phyloP scores from a whole-genome alignment of 2,888 invertebrate species.

The Oscheius sp. region DNA sequence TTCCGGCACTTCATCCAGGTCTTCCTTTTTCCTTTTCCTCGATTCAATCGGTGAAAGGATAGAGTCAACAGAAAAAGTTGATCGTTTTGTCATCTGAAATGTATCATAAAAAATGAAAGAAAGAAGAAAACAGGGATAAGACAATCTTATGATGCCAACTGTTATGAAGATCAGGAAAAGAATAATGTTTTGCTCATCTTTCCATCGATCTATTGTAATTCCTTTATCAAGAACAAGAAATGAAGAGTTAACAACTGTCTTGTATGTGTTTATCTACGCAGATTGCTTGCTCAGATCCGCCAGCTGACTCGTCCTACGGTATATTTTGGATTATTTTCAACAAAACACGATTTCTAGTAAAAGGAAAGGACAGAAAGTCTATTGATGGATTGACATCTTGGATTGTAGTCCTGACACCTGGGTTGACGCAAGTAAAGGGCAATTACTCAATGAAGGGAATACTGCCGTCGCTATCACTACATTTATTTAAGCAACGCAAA shows the following conservation, averaged over 20 bases:
- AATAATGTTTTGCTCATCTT: background rate
- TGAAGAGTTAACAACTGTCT: background rate
- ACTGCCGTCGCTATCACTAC: conserved; percentile 5
- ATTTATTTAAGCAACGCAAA: conserved; percentile 27
- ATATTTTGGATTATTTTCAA: too few species aligned
- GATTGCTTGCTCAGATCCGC: conserved; percentile 6
- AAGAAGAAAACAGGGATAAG: too few species aligned
- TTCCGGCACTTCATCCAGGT: conserved; percentile 4
- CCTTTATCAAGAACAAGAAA: background rate
- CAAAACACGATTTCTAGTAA: too few species aligned
- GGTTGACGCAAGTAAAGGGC: background rate
- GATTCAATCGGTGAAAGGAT: conserved; percentile 19
- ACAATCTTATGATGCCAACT: too few species aligned
- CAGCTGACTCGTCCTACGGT: too few species aligned
- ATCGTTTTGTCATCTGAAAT: conserved; percentile 23
- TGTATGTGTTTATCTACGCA: conserved; percentile 10
- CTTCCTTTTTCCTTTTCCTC: conserved; percentile 10
- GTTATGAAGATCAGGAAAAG: too few species aligned
- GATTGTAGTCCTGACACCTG: background rate
- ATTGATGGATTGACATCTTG: background rate
- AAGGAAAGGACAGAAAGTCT: too few species aligned
- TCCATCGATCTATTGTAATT: background rate
- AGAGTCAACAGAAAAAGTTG: conserved; percentile 16
- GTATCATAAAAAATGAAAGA: background rate
- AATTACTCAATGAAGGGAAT: background rate